These are phyloP conservation scores for Cavia porcellus DNA, from an alignment of 2,113 vertebrate genomes.

Conservation along the genomic window DNA sequence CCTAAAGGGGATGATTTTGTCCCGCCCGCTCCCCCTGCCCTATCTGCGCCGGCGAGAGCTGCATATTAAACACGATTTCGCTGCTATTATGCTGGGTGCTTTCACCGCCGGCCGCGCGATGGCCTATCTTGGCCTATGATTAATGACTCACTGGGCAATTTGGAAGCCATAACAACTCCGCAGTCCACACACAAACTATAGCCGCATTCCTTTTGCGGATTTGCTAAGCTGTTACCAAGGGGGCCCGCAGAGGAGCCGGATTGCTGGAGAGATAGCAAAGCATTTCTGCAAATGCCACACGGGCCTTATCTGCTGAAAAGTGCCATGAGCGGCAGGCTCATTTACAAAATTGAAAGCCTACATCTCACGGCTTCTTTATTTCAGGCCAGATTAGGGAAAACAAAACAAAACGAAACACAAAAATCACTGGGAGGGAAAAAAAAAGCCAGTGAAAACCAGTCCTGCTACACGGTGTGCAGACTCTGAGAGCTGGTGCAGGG, in stretches of 20 bases:
- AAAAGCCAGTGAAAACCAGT: constrained; percentile 83
- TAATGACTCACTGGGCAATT: constrained; percentile 94
- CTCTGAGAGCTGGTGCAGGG: constrained; percentile 60
- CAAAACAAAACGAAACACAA: constrained; percentile 76
- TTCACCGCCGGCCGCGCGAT: constrained; percentile 89
- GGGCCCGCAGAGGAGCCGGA: constrained; percentile 89
- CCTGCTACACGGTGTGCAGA: constrained; percentile 73
- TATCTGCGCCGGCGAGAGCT: constrained; percentile 92
- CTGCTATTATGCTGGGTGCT: constrained; percentile 90
- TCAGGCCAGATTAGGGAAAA: constrained; percentile 76
- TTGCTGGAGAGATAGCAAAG: constrained; percentile 91
- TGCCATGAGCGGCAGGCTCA: constrained; percentile 84
- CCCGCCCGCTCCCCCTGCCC: constrained; percentile 87
- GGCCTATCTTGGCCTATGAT: constrained; percentile 93
- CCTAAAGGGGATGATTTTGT: constrained; percentile 90
- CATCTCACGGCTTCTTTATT: constrained; percentile 83
- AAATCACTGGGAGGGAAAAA: constrained; percentile 71
- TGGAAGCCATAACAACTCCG: constrained; percentile 92
- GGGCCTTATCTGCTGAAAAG: constrained; percentile 89
- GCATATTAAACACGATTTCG: constrained; percentile 94
- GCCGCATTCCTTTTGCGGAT: constrained; percentile 92
- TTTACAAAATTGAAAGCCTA: constrained; percentile 89
- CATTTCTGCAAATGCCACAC: constrained; percentile 91
- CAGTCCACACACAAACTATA: constrained; percentile 91
- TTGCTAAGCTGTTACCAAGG: constrained; percentile 94